Evolutionary conservation across 2,113 vertebrate species (phyloP).

Genomic region (Coreoperca whiteheadi): DNA sequence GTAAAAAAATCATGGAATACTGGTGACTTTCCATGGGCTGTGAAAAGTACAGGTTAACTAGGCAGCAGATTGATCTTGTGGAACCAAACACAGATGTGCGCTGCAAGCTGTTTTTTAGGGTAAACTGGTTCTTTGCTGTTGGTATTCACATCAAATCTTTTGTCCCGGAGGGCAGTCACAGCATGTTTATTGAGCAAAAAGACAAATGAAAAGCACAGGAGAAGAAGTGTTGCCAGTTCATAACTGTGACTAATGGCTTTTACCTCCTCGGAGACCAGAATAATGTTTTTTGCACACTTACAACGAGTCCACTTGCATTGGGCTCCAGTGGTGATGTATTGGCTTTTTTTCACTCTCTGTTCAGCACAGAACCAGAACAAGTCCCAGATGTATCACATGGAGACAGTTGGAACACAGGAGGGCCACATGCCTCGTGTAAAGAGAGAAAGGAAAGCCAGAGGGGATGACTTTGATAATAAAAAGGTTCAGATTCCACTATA

Average conservation of each 20-base stretch:
- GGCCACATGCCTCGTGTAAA: not conserved
- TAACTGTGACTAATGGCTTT: not conserved
- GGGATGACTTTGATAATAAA: not conserved
- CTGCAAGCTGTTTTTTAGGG: slow-evolving; percentile 1
- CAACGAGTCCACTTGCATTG: slow-evolving; percentile 2
- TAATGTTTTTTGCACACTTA: slow-evolving; percentile 12
- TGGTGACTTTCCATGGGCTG: slow-evolving; percentile 40
- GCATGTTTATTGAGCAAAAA: not conserved
- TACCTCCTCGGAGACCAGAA: not conserved
- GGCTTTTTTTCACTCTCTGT: slow-evolving; percentile 16
- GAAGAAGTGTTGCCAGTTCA: not conserved
- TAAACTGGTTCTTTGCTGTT: not conserved
- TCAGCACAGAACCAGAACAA: not conserved
- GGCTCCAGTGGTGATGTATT: slow-evolving; percentile 8
- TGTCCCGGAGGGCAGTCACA: not conserved
- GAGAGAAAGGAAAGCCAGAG: not conserved
- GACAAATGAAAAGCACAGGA: not conserved
- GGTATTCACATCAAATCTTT: slow-evolving; percentile 8
- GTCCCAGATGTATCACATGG: slow-evolving; percentile 13
- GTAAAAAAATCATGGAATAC: slow-evolving; percentile 47
- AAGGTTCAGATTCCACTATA: slow-evolving; percentile 2
- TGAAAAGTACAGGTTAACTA: slow-evolving; percentile 51
- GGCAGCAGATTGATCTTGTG: slow-evolving; percentile 30
- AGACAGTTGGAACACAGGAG: slow-evolving; percentile 30
- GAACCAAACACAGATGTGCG: slow-evolving; percentile 62